Conservation (phyloP, 2,113 vertebrate genomes). For the Ceuthmochares aereus region DNA sequence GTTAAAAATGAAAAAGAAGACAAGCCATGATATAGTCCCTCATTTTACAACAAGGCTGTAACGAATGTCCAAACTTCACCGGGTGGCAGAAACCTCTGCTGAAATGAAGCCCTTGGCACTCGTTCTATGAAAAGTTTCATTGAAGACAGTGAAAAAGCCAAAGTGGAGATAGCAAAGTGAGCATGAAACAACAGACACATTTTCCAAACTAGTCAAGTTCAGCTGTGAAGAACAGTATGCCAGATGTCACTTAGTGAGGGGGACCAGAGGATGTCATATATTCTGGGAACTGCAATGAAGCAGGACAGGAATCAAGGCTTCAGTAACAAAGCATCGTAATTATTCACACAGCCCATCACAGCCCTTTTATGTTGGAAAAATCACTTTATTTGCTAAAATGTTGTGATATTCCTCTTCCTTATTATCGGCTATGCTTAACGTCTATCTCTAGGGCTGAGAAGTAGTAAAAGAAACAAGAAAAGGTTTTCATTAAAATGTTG, state of each 20-base stretch:
- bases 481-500: neutral
- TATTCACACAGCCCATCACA: accelerated
- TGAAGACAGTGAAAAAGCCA: neutral
- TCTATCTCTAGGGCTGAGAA: neutral
- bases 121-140: accelerated
- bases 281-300: neutral
- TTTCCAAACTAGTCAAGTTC: neutral
- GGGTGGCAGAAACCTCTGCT: neutral
- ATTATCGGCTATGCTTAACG: neutral
- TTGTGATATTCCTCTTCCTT: neutral
- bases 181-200: neutral
- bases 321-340: neutral
- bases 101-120: neutral
- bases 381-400: neutral
- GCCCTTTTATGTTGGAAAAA: neutral
- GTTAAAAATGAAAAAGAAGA: conserved; percentile 12
- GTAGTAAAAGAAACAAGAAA: neutral
- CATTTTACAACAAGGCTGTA: neutral
- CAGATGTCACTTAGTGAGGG: neutral
- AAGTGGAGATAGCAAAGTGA: neutral
- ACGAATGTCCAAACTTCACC: neutral
- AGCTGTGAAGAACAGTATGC: neutral
- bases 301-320: neutral
- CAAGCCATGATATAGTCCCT: neutral
- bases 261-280: neutral